Conservation (phyloP, 2,113 vertebrate species). For the Lagopus muta region DNA sequence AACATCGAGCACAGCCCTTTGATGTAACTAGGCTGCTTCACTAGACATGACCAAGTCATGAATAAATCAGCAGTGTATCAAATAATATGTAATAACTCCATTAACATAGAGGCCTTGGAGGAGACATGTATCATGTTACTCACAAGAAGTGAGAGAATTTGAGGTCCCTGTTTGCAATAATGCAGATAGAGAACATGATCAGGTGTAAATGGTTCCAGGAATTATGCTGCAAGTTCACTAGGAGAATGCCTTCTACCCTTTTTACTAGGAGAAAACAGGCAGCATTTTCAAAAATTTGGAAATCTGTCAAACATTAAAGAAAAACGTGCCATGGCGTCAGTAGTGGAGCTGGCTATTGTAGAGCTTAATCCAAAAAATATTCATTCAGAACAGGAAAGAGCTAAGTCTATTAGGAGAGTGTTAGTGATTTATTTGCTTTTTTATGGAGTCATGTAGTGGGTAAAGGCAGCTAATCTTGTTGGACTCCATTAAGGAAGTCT, state of each 20-base stretch:
- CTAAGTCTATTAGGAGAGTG: slow-evolving; percentile 54
- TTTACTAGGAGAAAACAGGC: neutral
- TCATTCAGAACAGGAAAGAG: slow-evolving; percentile 55
- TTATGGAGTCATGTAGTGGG: slow-evolving; percentile 29
- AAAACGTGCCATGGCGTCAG: neutral
- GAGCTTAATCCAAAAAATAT: slow-evolving; percentile 38
- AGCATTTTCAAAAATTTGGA: neutral
- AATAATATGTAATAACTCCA: neutral
- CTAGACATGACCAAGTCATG: no score
- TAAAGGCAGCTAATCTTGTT: slow-evolving; percentile 63
- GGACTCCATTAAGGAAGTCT: slow-evolving; percentile 58
- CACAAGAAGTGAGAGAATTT: neutral
- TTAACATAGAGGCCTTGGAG: neutral
- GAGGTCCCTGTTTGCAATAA: neutral
- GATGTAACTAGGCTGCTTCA: neutral
- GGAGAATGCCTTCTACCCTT: neutral
- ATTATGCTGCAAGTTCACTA: neutral
- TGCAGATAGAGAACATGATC: neutral
- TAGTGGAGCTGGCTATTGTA: neutral
- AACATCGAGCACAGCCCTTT: no score
- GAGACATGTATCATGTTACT: neutral
- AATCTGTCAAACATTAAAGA: neutral
- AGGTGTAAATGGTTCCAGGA: neutral
- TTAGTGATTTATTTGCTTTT: slow-evolving; percentile 64
- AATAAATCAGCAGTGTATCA: neutral